These are phyloP conservation scores for Catamblyrhynchus diadema DNA, from an alignment of 2,797 vertebrate genomes.

Conservation along the genomic window DNA sequence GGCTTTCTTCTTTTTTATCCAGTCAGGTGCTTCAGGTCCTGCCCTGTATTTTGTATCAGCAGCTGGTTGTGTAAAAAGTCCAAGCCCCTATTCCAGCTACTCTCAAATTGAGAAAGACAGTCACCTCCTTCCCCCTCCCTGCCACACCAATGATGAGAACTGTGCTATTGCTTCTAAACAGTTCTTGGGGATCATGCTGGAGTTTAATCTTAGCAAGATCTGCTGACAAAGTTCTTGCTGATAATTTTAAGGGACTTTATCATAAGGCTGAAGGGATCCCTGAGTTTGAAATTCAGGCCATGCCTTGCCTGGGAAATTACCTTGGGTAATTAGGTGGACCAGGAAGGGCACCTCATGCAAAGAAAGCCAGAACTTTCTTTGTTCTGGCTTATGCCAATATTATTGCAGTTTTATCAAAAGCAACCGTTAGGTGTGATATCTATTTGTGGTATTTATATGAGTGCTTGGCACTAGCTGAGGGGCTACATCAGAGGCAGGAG, in stretches of 20 bases:
- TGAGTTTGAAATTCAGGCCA: background rate
- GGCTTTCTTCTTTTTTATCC: background rate
- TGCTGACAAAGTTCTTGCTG: background rate
- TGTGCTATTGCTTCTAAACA: background rate
- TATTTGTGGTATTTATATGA: background rate
- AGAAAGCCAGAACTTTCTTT: background rate
- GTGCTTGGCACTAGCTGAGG: background rate
- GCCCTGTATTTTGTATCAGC: background rate
- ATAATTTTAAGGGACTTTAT: background rate
- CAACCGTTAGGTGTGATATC: rapidly evolving
- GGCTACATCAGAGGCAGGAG: background rate
- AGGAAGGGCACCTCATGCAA: background rate
- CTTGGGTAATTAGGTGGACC: background rate
- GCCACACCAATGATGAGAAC: background rate
- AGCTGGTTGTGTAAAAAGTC: background rate
- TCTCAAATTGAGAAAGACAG: background rate
- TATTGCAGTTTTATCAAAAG: background rate
- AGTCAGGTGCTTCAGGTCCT: background rate
- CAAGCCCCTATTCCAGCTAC: background rate
- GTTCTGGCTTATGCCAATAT: background rate
- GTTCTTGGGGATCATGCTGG: background rate
- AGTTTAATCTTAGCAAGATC: background rate
- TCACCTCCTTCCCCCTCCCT: background rate
- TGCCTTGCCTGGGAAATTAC: background rate
- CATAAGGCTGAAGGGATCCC: background rate